Evolutionary conservation across 2,888 invertebrate genomes (phyloP).

Genomic region (Actias luna): DNA sequence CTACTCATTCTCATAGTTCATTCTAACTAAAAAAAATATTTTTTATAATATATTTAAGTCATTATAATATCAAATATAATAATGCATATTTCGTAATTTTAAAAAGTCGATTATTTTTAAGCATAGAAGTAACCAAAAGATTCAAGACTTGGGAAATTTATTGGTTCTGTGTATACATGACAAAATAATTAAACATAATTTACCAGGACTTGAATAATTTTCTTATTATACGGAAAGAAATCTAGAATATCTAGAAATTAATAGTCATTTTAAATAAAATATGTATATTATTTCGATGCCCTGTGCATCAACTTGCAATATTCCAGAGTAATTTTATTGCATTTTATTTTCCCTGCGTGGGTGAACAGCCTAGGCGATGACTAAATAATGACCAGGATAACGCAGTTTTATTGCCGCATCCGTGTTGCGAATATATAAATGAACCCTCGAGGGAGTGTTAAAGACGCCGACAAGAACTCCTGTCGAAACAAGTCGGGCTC

Average conservation of each 20-base stretch:
- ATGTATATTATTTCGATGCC: constrained; percentile 7
- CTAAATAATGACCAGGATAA: constrained; percentile 81
- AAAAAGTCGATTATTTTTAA: background rate
- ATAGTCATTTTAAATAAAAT: background rate
- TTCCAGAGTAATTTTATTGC: constrained; percentile 63
- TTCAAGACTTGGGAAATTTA: background rate
- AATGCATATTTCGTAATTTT: no score
- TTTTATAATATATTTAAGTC: no score
- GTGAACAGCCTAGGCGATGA: constrained; percentile 70
- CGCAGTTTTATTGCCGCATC: constrained; percentile 79
- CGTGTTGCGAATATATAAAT: constrained; percentile 81
- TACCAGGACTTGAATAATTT: background rate
- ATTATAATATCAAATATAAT: no score
- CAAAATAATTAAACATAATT: background rate
- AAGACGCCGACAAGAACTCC: constrained; percentile 77
- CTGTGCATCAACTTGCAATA: constrained; percentile 55
- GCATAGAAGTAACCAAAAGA: background rate
- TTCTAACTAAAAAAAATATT: no score
- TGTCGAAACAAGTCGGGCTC: constrained; percentile 75
- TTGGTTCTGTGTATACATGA: background rate
- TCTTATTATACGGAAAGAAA: background rate
- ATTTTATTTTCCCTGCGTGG: constrained; percentile 66
- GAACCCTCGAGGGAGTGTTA: constrained; percentile 79
- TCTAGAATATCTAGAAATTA: background rate
- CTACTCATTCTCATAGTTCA: background rate